Base-by-base conservation (phyloP, 2,797 vertebrate species). In the Malurus leucopterus region DNA sequence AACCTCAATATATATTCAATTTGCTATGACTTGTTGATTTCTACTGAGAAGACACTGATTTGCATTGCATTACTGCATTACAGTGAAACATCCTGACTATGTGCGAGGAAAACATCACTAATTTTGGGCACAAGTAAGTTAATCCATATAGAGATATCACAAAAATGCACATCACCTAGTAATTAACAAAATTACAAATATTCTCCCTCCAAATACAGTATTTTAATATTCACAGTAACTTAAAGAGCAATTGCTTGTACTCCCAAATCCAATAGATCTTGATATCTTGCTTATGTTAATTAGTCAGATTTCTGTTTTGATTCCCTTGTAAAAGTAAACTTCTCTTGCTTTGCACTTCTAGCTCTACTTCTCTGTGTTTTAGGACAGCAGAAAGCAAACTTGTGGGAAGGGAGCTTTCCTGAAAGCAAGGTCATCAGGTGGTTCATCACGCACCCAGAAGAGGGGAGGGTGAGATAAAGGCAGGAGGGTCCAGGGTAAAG, bases 111-210 rank as follows among this genome's bases (percentile, higher is more conserved):
- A 72, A 11, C 21, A 62, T 19, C 32, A 20, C 24, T 47, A 8
- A 17, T 32, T 72, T 38, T 29, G 40, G 23, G 30, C 1, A 0
- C 19, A 86, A 34, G 27, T 24, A 84, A 74, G 74, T 8, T 2
- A 40, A 46, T 32, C n/a, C 9, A 38, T 47, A 67, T 17, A 38
- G 18, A 72, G 24, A 62, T 7, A 74, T 49, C 7, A 44, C 5
- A 55, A 11, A 71, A 11, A 43, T 22, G 59, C 29, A 62, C 0
- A 1, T 3, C 13, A 67, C 4, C 10, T 44, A 70, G 13, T 29
- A 69, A 69, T 24, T 26, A 61, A 50, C 68, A 41, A 43, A 47
- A 8, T 2, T 7, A 50, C 14, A 88, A 62, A 73, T 50, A 80
- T 47, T 53, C 19, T 73, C 13, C 54, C 53, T 57, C 32, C 11